A percentile compares a stretch with the other conserved stretches of the same genome.
These are phyloP conservation scores for Chelonia mydas DNA, from an alignment of 2,797 vertebrate genomes.

Conservation along the genomic window DNA sequence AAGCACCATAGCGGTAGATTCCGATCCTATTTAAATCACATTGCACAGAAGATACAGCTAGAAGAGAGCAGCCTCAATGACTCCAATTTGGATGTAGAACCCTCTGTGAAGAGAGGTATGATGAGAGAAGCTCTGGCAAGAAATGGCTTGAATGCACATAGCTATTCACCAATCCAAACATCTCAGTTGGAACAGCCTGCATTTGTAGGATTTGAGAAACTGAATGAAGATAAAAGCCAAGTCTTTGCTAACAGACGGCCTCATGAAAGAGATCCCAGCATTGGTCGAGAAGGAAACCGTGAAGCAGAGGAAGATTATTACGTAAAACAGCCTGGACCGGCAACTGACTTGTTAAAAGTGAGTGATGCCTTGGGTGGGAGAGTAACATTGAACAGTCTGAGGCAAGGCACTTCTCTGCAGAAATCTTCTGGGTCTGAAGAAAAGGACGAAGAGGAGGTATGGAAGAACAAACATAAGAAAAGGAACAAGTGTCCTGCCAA, in stretches of 20 bases:
- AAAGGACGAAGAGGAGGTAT: constrained; percentile 33
- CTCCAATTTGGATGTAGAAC: constrained; percentile 59
- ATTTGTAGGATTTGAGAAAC: constrained; percentile 78
- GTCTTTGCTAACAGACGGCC: neutral
- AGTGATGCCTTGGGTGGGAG: constrained; percentile 1
- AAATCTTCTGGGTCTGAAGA: constrained; percentile 69
- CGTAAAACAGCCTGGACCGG: constrained; percentile 6
- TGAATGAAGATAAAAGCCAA: constrained; percentile 39
- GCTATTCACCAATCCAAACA: constrained; percentile 71
- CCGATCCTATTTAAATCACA: constrained; percentile 83
- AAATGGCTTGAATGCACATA: constrained; percentile 76
- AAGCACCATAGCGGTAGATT: constrained; percentile 89
- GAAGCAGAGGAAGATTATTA: constrained; percentile 71
- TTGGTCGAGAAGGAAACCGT: constrained; percentile 80
- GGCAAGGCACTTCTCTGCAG: constrained; percentile 13
- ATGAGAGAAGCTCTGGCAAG: constrained; percentile 74
- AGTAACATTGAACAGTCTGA: constrained; percentile 18
- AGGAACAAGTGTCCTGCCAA: constrained; percentile 26
- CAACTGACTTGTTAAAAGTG: constrained; percentile 1
- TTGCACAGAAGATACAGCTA: constrained; percentile 79
- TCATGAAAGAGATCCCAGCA: constrained; percentile 73
- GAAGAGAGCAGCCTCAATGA: constrained; percentile 70
- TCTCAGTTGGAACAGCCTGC: constrained; percentile 76
- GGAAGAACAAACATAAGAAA: constrained; percentile 57
- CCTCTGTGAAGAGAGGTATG: constrained; percentile 69